Conservation (phyloP, 2,888 invertebrate species). For the Watsonalla cultraria region DNA sequence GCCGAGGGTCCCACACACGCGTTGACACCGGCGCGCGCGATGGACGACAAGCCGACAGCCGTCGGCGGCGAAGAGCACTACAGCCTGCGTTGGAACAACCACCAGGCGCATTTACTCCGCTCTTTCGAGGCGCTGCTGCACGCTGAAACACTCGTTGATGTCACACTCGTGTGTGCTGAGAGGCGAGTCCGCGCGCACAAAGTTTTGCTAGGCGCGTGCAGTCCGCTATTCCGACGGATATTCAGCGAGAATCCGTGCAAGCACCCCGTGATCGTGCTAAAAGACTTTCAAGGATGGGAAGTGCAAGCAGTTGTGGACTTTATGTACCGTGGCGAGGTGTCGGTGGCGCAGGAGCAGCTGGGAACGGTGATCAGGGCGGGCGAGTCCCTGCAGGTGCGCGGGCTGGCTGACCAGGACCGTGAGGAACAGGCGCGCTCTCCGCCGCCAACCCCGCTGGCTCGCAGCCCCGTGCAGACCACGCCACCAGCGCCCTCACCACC, state of each 20-base stretch:
- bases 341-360: slow-evolving; percentile 90
- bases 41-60: slow-evolving; percentile 71
- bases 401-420: slow-evolving; percentile 83
- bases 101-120: slow-evolving; percentile 91
- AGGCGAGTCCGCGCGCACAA: slow-evolving; percentile 93
- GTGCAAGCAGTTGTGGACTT: slow-evolving; percentile 94
- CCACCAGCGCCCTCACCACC: slow-evolving; percentile 69
- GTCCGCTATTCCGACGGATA: slow-evolving; percentile 92
- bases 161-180: slow-evolving; percentile 93
- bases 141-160: slow-evolving; percentile 92
- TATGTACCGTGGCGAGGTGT: slow-evolving; percentile 96
- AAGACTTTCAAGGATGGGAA: slow-evolving; percentile 93
- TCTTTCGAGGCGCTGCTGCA: slow-evolving; percentile 94
- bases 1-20: slow-evolving; percentile 50
- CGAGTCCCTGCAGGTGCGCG: slow-evolving; percentile 90
- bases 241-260: slow-evolving; percentile 95
- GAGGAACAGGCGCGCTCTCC: slow-evolving; percentile 62
- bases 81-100: slow-evolving; percentile 96
- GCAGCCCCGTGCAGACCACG: slow-evolving; percentile 64
- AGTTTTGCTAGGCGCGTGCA: slow-evolving; percentile 92
- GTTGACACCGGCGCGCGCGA: slow-evolving; percentile 57
- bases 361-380: slow-evolving; percentile 92
- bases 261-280: slow-evolving; percentile 94
- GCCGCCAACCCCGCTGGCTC: slow-evolving; percentile 60
- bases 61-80: slow-evolving; percentile 85